Evolutionary conservation across 1,140 invertebrate species (phyloP), one percentile per base, ranked within the genome.

Genomic region (Hycleus phaleratus): DNA sequence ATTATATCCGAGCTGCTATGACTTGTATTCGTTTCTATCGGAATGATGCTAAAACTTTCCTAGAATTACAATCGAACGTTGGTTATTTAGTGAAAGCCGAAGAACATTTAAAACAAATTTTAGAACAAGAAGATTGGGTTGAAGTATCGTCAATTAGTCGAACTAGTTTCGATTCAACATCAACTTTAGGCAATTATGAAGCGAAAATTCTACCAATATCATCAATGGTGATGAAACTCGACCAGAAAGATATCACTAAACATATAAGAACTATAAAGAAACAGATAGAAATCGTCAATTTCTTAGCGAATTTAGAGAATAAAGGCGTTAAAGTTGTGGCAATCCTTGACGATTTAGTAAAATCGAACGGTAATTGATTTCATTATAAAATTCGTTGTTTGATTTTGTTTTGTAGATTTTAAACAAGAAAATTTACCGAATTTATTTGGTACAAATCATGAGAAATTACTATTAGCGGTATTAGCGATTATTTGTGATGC

Each of bases 21-120:
- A 86, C 86, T 0, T 88, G 86, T 62, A 84, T 86, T 6, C 77
- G 81, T 56, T 83, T 88, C 67, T 89, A 88, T 67, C 72, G 79
- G 1, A 74, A 80, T 24, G 75, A 80, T 32, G 73, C 78, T 4
- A 72, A 72, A 2, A 78, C 72, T 49, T 86, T 81, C 64, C 73
- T 73, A 0, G 80, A 84, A 60, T 64, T 88, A 38, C 74, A 73
- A 26, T 67, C 70, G 1, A 78, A 81, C 49, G 69, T 72, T 0
- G 72, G 79, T 56, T 79, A 82, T 60, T 73, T 88, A n/a, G 52
- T 75, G 0, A 76, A 82, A 6, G 85, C 85, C 0, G 78, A 83
- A 49, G 76, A 76, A 46, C 85, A 88, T 67, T 73, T 89, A 5
- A 78, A 80, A 38, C 75, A 78, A 24, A 75, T 76, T 53, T 58